Percentiles rank a stretch among this genome's conserved stretches.
phyloP scores from a whole-genome alignment of 2,113 vertebrate species.

The Spilogale gracilis region DNA sequence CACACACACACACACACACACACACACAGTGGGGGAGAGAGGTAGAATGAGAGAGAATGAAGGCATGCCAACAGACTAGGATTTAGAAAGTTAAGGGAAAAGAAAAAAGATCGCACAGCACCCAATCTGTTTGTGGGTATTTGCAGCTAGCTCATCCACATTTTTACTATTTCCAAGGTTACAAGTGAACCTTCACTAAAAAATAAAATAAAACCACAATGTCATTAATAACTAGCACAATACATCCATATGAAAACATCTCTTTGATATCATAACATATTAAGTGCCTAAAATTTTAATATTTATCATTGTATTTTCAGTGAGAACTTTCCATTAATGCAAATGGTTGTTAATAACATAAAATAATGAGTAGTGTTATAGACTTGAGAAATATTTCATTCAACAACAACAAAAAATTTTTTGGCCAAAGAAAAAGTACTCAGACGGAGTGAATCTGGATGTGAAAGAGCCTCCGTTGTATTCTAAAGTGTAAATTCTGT shows the following conservation, averaged over 20 bases:
- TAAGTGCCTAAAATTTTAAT: conserved; percentile 49
- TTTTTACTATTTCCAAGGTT: background rate
- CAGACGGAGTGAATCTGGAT: conserved; percentile 7
- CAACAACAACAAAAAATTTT: background rate
- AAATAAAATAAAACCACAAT: background rate
- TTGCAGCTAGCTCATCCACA: background rate
- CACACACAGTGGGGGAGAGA: background rate
- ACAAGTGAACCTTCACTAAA: background rate
- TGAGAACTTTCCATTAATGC: background rate
- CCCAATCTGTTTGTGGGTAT: background rate
- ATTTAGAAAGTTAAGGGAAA: background rate
- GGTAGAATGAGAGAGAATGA: background rate
- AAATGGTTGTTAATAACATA: background rate
- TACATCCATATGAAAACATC: background rate
- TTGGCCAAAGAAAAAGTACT: conserved; percentile 35
- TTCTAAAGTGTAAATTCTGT: conserved; percentile 66
- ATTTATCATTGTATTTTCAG: conserved; percentile 31
- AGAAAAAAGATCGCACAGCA: background rate
- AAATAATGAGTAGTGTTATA: background rate
- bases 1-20: background rate
- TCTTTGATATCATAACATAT: background rate
- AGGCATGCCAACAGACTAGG: background rate
- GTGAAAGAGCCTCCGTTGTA: background rate
- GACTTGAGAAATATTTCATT: conserved; percentile 54
- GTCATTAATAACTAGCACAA: background rate